These are phyloP conservation scores for Montipora cactus DNA, from an alignment of 64 coral and sea anemone genomes.

Conservation along the genomic window DNA sequence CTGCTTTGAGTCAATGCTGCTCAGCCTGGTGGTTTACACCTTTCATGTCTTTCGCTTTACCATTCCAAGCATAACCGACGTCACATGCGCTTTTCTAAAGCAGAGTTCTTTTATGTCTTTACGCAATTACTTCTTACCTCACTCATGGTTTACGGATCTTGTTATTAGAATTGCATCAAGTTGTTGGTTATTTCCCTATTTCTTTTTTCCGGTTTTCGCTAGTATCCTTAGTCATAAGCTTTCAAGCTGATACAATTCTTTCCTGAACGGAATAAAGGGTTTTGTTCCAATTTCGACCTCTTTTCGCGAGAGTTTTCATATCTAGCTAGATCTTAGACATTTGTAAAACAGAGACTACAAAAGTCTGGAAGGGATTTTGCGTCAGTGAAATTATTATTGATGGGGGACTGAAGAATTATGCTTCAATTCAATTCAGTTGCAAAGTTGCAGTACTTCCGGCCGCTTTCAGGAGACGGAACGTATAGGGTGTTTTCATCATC, in stretches of 20 bases:
- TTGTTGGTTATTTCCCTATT: background rate
- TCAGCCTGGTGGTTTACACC: background rate
- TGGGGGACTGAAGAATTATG: background rate
- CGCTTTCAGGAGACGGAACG: background rate
- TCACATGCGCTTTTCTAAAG: background rate
- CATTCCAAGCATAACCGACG: background rate
- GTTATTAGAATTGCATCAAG: background rate
- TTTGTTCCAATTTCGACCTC: background rate
- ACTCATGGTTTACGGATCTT: background rate
- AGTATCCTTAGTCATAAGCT: background rate
- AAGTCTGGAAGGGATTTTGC: too few relatives aligned
- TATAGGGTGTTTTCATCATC: too few relatives aligned
- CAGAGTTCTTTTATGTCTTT: background rate
- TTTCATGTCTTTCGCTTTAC: background rate
- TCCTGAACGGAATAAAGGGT: background rate
- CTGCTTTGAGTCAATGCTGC: too few relatives aligned
- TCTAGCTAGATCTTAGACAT: background rate
- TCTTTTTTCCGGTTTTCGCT: background rate
- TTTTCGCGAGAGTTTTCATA: background rate
- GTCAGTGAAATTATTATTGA: background rate
- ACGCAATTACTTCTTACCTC: background rate
- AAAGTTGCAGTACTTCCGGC: background rate
- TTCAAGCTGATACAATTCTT: background rate
- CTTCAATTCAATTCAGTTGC: background rate
- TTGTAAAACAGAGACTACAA: background rate